Evolutionary conservation across 2,113 vertebrate species (phyloP).

Genomic region (Thunnus thynnus): DNA sequence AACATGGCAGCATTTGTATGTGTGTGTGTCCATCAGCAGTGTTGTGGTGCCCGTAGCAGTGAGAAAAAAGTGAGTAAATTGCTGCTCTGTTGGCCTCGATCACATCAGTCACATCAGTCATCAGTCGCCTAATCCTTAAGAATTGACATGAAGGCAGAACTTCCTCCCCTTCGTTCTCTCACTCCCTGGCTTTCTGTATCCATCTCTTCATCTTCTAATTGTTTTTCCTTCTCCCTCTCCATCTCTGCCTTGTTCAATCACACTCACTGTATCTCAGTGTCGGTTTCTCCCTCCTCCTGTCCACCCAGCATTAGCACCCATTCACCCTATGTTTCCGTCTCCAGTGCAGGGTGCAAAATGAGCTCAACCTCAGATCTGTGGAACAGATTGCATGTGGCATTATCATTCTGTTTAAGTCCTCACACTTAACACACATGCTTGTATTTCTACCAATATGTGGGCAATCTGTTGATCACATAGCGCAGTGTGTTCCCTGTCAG

Average conservation of each 20-base stretch:
- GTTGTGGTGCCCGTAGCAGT: neutral
- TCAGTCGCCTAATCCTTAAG: slow-evolving; percentile 27
- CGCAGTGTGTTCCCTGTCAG: neutral
- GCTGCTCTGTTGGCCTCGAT: slow-evolving; percentile 11
- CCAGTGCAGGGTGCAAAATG: slow-evolving; percentile 10
- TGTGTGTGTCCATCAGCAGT: slow-evolving; percentile 15
- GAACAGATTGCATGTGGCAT: slow-evolving; percentile 46
- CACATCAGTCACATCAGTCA: slow-evolving; percentile 26
- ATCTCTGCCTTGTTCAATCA: slow-evolving; percentile 43
- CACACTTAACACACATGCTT: neutral
- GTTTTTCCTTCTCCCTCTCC: slow-evolving; percentile 32
- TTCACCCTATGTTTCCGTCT: slow-evolving; percentile 22
- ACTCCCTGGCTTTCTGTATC: slow-evolving; percentile 12
- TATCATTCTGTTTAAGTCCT: slow-evolving; percentile 23
- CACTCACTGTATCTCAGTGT: slow-evolving; percentile 10
- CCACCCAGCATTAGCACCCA: slow-evolving; percentile 11
- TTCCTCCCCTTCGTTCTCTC: neutral
- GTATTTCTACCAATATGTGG: neutral
- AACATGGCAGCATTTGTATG: neutral
- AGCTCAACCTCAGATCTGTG: slow-evolving; percentile 2
- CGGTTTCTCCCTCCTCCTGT: slow-evolving; percentile 27
- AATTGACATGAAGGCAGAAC: slow-evolving; percentile 17
- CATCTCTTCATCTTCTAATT: slow-evolving; percentile 29
- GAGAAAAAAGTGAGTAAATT: slow-evolving; percentile 21
- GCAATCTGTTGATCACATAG: neutral